Base-by-base conservation (phyloP, 2,888 invertebrate genomes). In the Dasysyrphus albostriatus region DNA sequence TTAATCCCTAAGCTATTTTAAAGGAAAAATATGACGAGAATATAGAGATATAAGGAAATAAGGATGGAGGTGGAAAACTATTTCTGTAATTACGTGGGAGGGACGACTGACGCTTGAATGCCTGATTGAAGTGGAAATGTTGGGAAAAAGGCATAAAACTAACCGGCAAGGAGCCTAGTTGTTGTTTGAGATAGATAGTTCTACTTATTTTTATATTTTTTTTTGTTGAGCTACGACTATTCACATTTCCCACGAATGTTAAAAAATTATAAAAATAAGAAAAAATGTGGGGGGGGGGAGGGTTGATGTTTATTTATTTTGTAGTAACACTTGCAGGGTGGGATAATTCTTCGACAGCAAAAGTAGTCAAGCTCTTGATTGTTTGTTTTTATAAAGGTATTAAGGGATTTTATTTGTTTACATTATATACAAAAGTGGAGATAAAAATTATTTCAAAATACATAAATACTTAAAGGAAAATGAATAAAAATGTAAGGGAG, bases 21-120 rank as follows among this genome's bases (percentile, higher is more conserved):
- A 37, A 44, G 51, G 39, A 7, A 70, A 37, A 49, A 75, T 24
- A 49, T 73, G 73, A 65, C 42, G 67, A 67, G 67, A 59, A 72
- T 42, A 14, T 24, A 24, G 24, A 24, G 24, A 56, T 32, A n/a
- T 29, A n/a, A 47, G 9, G 16, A 65, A 16, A 19, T 19, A 16
- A 37, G 61, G 75, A 3, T 59, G 54, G 72, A 34, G 65, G 42
- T 9, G 42, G 51, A 67, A 80, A 76, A 81, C 75, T 81, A 81
- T 81, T 81, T 56, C 67, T 76, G 65, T 84, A 81, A 84, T 84
- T 72, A 76, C 54, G 70, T 75, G 74, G 80, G 72, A 61, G 81
- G 54, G 32, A 42, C 65, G 49, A 79, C 56, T 80, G 58, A 75
- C 29, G 63, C 72, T 72, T 84, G 84, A 76, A 84, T 76, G 72